phyloP scores from a whole-genome alignment of 30 jellyfish, hydroid and myxozoan genomes.

The Chironex yamaguchii region DNA sequence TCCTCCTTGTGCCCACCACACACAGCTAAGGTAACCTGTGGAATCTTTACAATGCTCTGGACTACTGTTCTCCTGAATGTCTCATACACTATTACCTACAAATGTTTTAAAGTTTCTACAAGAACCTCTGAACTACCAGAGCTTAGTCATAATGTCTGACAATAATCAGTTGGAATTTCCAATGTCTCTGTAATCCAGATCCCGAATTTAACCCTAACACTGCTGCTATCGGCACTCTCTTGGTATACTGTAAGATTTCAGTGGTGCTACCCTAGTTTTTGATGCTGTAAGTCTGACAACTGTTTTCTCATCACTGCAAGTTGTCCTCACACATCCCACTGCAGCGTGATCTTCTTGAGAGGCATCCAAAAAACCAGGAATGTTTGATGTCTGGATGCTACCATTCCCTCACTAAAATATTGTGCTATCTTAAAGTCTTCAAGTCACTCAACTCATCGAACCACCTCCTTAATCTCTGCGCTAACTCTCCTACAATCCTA shows the following conservation, averaged over 20 bases:
- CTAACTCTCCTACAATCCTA: neutral
- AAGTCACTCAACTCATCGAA: no score
- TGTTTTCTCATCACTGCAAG: no score
- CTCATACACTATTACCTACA: neutral
- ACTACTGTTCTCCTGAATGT: neutral
- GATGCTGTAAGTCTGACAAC: neutral
- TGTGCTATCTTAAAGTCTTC: neutral
- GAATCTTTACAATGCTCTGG: slow-evolving; percentile 18
- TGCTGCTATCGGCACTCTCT: neutral
- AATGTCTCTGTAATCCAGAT: neutral
- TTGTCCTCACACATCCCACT: no score
- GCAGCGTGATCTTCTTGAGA: no score
- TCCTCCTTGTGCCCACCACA: no score
- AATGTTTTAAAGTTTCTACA: no score
- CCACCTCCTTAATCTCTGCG: neutral
- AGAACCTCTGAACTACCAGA: neutral
- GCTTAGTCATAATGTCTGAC: neutral
- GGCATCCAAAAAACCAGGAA: no score
- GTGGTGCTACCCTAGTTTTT: neutral
- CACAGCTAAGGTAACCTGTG: no score
- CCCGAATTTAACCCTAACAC: neutral
- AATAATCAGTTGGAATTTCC: neutral
- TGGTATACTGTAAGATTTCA: neutral
- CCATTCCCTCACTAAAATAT: no score
- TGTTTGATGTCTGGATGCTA: no score